Evolutionary conservation across 2,797 vertebrate species (phyloP).

Genomic region (Dromococcyx pavoninus): DNA sequence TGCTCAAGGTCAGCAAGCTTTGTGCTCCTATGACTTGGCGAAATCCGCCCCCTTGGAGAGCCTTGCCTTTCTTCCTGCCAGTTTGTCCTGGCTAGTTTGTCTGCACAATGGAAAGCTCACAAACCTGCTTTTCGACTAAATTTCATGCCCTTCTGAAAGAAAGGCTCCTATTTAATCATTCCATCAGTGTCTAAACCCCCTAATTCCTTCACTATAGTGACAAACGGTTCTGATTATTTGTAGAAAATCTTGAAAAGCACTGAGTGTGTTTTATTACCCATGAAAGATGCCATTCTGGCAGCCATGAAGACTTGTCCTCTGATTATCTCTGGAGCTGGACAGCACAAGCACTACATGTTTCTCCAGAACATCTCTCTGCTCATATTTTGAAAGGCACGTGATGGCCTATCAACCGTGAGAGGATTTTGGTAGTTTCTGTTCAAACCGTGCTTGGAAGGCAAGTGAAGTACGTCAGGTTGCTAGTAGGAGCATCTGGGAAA

Average conservation of each 20-base stretch:
- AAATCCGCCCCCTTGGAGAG: not conserved
- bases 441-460: not conserved
- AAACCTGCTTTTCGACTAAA: slow-evolving; percentile 21
- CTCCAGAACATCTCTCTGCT: not conserved
- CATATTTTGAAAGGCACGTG: not conserved
- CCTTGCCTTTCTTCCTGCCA: not conserved
- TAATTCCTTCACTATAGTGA: slow-evolving; percentile 39
- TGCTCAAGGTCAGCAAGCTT: not conserved
- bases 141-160: slow-evolving; percentile 37
- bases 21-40: not conserved
- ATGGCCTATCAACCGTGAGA: not conserved
- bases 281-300: slow-evolving; percentile 39
- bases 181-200: not conserved
- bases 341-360: not conserved
- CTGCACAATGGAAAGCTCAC: not conserved
- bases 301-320: slow-evolving; percentile 24
- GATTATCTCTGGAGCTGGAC: slow-evolving; percentile 20
- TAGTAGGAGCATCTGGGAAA: not conserved
- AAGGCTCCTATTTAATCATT: slow-evolving; percentile 29
- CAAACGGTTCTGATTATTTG: slow-evolving; percentile 58
- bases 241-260: slow-evolving; percentile 42
- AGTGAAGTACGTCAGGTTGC: not conserved
- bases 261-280: slow-evolving; percentile 28
- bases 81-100: not conserved
- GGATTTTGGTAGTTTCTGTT: not conserved